Base-by-base conservation (phyloP, 2,888 invertebrate species). In the Idaea biselata region DNA sequence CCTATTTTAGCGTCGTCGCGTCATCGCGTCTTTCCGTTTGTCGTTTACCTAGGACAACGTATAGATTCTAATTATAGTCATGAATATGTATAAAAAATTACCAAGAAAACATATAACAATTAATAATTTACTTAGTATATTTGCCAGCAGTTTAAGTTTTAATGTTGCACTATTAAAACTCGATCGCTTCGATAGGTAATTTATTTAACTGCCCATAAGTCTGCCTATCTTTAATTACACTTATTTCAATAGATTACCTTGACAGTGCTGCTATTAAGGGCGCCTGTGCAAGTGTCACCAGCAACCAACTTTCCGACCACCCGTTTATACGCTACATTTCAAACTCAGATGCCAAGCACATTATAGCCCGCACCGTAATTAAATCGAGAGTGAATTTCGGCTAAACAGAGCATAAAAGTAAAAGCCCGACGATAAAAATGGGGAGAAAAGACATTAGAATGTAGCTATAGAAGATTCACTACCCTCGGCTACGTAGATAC, bases 351-450 rank as follows among this genome's bases (percentile, higher is more conserved):
- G 84, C 83, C 79, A 83, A 82, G 81, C 80, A 79, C 88, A 87
- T 87, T 87, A 84, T 79, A 73, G 64, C 73, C 75, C 76, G 80
- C 78, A 73, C 70, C 67, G 85, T 88, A 89, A 89, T 89, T 88
- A 88, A 88, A 88, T 86, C 85, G 85, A 84, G 80, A 87, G 81
- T 83, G 84, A 84, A 86, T 84, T 90, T 84, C 82, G 81, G 83
- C 84, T 82, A 88, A 89, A 89, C 84, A 84, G 88, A 82, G 85
- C 87, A 87, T 89, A 87, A 89, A 89, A 82, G 87, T 88, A 87
- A 89, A 84, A 88, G 87, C 79, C 74, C 72, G 72, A 73, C 70
- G 69, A 72, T 73, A 72, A 67, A 75, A 78, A 73, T 74, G 72
- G 66, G 74, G 73, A 74, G 77, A 77, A 76, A 80, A 79, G 80